Evolutionary conservation across 2,888 invertebrate species (phyloP).

Genomic region (Leucophenga maculata): DNA sequence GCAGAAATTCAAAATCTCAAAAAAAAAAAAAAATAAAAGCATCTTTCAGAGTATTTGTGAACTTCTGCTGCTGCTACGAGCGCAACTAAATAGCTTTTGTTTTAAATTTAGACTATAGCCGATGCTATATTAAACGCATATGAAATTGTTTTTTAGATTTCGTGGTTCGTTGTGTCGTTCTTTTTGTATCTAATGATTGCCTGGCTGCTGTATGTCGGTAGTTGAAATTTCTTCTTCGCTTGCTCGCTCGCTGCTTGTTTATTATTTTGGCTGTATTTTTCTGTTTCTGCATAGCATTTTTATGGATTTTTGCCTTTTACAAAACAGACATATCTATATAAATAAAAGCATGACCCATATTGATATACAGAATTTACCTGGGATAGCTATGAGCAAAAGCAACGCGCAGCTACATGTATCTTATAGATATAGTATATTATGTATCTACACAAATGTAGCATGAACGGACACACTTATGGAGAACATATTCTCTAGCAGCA

Average conservation of each 20-base stretch:
- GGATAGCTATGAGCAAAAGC: not conserved
- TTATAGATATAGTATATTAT: not conserved
- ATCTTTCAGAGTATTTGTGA: conserved; percentile 50
- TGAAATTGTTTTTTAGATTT: conserved; percentile 60
- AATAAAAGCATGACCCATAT: conserved; percentile 8
- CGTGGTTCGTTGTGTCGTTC: not conserved
- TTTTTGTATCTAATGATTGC: conserved; percentile 13
- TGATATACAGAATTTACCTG: not conserved
- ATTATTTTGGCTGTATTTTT: not conserved
- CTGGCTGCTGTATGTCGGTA: not conserved
- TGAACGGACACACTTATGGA: not conserved
- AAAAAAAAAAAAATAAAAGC: not conserved
- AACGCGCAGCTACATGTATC: not conserved
- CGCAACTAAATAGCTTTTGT: conserved; percentile 68
- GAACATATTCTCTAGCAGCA: conserved; percentile 1
- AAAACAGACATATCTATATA: not conserved
- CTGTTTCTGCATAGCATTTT: not conserved
- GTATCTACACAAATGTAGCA: not conserved
- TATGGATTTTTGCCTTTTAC: not conserved
- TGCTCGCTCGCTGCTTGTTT: no score
- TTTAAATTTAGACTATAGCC: conserved; percentile 67
- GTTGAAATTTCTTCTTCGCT: not conserved
- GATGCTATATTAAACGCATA: conserved; percentile 64
- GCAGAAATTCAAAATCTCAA: not conserved
- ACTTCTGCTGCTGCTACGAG: conserved; percentile 49